Base-by-base conservation (phyloP, 2,888 invertebrate genomes). In the Pachliopta kotzebuea region DNA sequence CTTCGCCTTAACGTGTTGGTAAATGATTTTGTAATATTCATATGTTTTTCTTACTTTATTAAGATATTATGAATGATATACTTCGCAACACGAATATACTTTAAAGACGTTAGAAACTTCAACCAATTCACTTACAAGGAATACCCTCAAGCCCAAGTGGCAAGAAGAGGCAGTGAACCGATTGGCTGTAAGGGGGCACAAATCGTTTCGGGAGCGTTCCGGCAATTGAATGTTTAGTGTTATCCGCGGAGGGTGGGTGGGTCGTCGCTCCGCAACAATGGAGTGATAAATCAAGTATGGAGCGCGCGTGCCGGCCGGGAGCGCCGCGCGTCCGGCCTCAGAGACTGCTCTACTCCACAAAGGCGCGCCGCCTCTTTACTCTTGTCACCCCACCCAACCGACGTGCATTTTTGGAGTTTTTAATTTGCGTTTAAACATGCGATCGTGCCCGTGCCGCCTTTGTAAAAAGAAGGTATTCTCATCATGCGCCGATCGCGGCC, bases 251-350 rank as follows among this genome's bases (percentile, higher is more conserved):
- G 86, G 85, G 87, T 83, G 86, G 85, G 87, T 83, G 85, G 85
- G 83, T 84, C 83, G 85, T 78, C 83, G 84, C 81, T 83, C 81
- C 81, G 80, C 80, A 86, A 90, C 90, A 90, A 90, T 90, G 86
- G 88, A 88, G 86, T 86, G 86, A 90, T 90, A 90, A 90, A 90
- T 90, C 90, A 90, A 85, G 90, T 87, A 88, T 89, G 90, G 85
- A 83, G 76, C 82, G 86, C 90, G 88, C 87, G 88, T 89, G 88
- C 88, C 83, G 75, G 69, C 74, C 75, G 74, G 72, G 73, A 69
- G 72, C 63, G 59, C 63, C 67, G 69, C 69, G 67, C 69, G 68
- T 66, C 68, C 74, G 66, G 70, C 74, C 76, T 76, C 77, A 79
- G 79, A 79, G 76, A 80, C 78, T 78, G 77, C 80, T 56, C 26